These are phyloP conservation scores for Eupithecia subumbrata DNA, from an alignment of 2,888 invertebrate species.

Conservation along the genomic window DNA sequence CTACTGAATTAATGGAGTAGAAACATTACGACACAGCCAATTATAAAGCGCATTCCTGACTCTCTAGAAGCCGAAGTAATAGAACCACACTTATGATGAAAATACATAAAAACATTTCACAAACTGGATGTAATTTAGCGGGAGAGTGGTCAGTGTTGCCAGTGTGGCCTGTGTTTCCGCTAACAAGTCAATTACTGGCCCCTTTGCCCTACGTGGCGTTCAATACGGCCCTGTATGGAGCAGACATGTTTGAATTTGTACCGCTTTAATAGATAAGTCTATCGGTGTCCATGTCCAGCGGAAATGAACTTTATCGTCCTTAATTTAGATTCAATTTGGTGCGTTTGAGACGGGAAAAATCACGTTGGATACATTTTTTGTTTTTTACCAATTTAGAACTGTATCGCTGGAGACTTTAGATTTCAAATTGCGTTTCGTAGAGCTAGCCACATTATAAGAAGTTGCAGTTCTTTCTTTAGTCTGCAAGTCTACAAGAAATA, in stretches of 20 bases:
- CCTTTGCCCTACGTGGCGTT: conserved; percentile 54
- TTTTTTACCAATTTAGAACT: neutral
- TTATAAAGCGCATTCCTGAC: conserved; percentile 9
- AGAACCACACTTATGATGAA: conserved; percentile 14
- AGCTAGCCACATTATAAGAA: neutral
- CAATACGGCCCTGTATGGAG: conserved; percentile 52
- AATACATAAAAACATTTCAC: conserved; percentile 30
- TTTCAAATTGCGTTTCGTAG: neutral
- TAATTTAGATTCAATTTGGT: conserved; percentile 6
- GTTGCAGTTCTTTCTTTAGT: neutral
- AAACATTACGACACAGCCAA: conserved; percentile 11
- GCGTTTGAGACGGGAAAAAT: neutral
- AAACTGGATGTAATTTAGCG: conserved; percentile 18
- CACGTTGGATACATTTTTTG: conserved; percentile 2
- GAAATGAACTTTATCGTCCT: conserved; percentile 8
- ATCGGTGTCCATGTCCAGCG: conserved; percentile 7
- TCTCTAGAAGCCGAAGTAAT: conserved; percentile 7
- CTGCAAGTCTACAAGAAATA: conserved; percentile 39
- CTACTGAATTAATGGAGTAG: conserved; percentile 8
- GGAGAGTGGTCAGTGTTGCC: conserved; percentile 1
- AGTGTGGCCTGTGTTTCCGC: conserved; percentile 37
- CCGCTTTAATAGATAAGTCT: conserved; percentile 49
- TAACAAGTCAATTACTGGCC: conserved; percentile 71
- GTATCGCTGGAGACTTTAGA: neutral
- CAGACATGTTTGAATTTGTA: conserved; percentile 52